Evolutionary conservation across 1,140 invertebrate species (phyloP), one percentile per base, ranked within the genome.

Genomic region (Drosophila triauraria): DNA sequence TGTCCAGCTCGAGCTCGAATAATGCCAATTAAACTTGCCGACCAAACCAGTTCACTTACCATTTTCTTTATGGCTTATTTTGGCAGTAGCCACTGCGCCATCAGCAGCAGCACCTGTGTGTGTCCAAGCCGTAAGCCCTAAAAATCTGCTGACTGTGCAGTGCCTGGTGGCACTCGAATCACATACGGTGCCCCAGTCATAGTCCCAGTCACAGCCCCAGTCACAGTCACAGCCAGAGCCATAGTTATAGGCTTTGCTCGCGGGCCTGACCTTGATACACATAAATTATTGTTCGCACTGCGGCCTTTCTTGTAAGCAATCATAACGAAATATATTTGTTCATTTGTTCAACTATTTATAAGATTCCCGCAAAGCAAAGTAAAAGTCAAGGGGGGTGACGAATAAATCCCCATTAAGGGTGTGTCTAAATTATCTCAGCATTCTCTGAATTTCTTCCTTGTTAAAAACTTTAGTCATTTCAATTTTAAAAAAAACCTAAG

Each of bases 21-120:
- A 88, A 90, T 84, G 64, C 50, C 84, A 90, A 90, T 88, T 88
- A 84, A 88, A 90, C 61, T 90, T 80, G 82, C 80, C 77, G 72
- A 81, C 50, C 59, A 78, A 90, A 88, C 84, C 85, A 81, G 84
- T 88, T 88, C 75, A 67, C 65, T 82, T 87, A 82, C 50, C 69
- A 54, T 68, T 76, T 67, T 76, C 32, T 47, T 63, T 65, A 58
- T 60, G 63, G 44, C 46, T 76, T 65, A 60, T 72, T 88, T 87
- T 71, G 61, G 74, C 82, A 85, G 78, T 71, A 63, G 43, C 71
- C 38, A 17, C n/a, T 23, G 32, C 59, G 47, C 71, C 72, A 40
- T 50, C 44, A 69, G 25, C 81, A 54, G 35, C 74, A 75, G 59
- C 74, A 76, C 75, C 75, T 78, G 74, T 60, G 72, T 46, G 57